Percentiles rank a stretch among this genome's conserved stretches.
These are phyloP conservation scores for Rhadina sibilatrix DNA, from an alignment of 2,113 vertebrate species.

Conservation along the genomic window DNA sequence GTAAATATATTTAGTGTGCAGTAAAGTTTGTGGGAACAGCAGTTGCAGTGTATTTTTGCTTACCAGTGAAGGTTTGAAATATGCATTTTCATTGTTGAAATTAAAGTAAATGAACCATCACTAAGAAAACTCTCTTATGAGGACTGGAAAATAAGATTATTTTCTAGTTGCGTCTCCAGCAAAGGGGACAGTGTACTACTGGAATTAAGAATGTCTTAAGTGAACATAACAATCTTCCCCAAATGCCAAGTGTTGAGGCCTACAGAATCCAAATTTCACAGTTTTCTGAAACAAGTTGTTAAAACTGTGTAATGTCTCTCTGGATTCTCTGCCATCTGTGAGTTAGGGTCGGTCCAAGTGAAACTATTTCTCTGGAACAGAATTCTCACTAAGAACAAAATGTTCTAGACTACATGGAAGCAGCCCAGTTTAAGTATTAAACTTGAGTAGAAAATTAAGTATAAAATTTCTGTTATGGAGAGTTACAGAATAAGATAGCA, in stretches of 20 bases:
- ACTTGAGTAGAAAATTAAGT: not conserved
- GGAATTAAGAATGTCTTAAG: not conserved
- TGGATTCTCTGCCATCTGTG: not conserved
- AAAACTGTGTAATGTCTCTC: not conserved
- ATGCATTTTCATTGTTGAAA: not conserved
- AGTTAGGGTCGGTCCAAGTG: not conserved
- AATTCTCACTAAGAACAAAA: not conserved
- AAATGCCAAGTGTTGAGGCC: not conserved
- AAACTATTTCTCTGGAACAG: not conserved
- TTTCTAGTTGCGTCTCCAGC: not conserved
- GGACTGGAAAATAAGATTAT: not conserved
- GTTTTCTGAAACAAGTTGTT: not conserved
- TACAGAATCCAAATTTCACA: not conserved
- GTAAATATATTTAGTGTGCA: not conserved
- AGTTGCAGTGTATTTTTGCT: not conserved
- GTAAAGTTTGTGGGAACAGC: not conserved
- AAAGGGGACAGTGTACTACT: not conserved
- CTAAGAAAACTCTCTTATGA: not conserved
- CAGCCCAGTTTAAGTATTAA: no score
- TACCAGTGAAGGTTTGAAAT: not conserved
- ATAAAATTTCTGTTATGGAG: not conserved
- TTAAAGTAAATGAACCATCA: not conserved
- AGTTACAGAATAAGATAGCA: not conserved
- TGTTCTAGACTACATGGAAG: accelerated
- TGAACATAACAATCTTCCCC: not conserved